Conservation (phyloP, 2,888 invertebrate genomes). For the Terebella lapidaria region DNA sequence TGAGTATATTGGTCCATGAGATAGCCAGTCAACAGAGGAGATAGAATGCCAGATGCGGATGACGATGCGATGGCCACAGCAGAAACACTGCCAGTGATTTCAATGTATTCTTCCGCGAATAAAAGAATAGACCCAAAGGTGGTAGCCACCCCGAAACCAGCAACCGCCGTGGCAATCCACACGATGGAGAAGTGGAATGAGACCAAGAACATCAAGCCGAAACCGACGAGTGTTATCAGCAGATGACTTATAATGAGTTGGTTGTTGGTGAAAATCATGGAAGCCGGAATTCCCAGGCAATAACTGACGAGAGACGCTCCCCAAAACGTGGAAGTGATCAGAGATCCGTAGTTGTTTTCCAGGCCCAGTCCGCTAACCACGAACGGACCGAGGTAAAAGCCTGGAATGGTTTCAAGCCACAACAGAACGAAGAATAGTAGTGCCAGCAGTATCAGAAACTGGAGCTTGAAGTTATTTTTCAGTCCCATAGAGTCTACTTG, state of each 20-base stretch:
- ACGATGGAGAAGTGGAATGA: neutral
- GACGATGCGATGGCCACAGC: neutral
- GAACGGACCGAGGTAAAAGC: neutral
- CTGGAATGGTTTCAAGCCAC: neutral
- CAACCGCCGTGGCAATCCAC: neutral
- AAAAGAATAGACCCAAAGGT: neutral
- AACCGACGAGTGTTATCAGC: neutral
- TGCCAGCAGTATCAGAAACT: neutral
- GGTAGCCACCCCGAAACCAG: neutral
- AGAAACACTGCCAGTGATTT: neutral
- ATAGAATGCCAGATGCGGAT: neutral
- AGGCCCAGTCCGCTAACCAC: neutral
- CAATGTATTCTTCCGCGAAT: neutral
- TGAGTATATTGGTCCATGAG: neutral
- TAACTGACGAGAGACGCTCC: neutral
- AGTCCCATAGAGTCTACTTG: neutral
- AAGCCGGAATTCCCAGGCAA: neutral
- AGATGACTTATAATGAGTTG: neutral
- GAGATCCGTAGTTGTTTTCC: neutral
- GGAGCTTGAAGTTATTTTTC: neutral
- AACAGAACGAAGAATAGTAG: neutral
- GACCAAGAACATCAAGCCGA: neutral
- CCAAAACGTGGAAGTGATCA: neutral
- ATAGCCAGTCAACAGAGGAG: neutral
- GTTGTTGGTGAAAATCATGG: neutral